A percentile compares a stretch with the other conserved stretches of the same genome.
These are phyloP conservation scores for Prunella fulvescens DNA, from an alignment of 2,113 vertebrate genomes.

Conservation along the genomic window DNA sequence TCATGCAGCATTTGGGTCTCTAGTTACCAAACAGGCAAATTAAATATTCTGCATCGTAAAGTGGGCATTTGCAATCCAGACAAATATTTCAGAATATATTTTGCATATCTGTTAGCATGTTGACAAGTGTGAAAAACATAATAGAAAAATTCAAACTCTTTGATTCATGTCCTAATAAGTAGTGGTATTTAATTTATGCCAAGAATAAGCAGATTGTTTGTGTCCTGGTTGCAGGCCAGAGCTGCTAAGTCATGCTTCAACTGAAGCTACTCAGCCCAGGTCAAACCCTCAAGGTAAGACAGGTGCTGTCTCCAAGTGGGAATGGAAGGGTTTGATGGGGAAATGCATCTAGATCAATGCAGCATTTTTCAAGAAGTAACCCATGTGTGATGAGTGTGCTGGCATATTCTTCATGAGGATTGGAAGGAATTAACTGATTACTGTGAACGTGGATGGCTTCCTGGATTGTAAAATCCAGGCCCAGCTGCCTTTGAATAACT, in stretches of 20 bases:
- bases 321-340: background rate
- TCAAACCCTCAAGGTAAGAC: constrained; percentile 57
- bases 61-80: background rate
- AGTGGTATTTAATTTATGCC: background rate
- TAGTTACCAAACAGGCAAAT: background rate
- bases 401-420: background rate
- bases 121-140: background rate
- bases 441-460: background rate
- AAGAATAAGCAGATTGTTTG: background rate
- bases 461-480: background rate
- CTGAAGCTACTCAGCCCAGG: constrained; percentile 28
- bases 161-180: background rate
- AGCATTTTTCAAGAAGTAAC: background rate
- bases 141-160: background rate
- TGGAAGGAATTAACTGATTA: background rate
- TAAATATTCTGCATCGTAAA: background rate
- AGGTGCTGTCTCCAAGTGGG: background rate
- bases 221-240: constrained; percentile 70
- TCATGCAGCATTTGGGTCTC: background rate
- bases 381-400: background rate
- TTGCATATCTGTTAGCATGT: background rate
- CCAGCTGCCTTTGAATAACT: background rate
- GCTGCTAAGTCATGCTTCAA: constrained; percentile 60
- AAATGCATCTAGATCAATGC: background rate
- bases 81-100: background rate